Conservation (phyloP, 2,888 invertebrate species). For the Drosophila mimica region DNA sequence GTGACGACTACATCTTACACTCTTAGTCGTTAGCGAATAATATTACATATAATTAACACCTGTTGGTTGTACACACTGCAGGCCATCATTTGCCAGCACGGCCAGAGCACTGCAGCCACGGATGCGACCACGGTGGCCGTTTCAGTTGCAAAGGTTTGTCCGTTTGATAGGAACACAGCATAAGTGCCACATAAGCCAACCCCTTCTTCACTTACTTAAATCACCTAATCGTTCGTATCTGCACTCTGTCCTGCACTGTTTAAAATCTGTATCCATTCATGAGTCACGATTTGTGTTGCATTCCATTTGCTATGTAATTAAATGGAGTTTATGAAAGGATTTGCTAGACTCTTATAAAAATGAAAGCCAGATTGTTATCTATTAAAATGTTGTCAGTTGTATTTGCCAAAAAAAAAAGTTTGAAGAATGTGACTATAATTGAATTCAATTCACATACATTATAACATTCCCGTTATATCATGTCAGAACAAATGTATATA, state of each 20-base stretch:
- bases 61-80: constrained; percentile 58
- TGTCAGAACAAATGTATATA: background rate
- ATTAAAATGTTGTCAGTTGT: background rate
- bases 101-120: constrained; percentile 57
- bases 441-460: background rate
- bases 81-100: constrained; percentile 60
- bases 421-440: background rate
- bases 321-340: background rate
- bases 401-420: background rate
- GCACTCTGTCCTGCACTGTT: constrained; percentile 59
- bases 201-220: background rate
- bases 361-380: background rate
- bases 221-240: constrained; percentile 24
- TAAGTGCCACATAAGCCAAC: constrained; percentile 2
- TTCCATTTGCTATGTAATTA: background rate
- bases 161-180: constrained; percentile 35
- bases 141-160: constrained; percentile 70
- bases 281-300: background rate
- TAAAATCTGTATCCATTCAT: constrained; percentile 2
- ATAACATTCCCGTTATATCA: background rate
- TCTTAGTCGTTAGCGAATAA: constrained; percentile 39
- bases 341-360: background rate
- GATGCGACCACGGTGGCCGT: constrained; percentile 57
- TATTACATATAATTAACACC: constrained; percentile 21
- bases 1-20: constrained; percentile 10